Evolutionary conservation across 2,113 vertebrate genomes (phyloP).

Genomic region (Chlamydotis undulata): DNA sequence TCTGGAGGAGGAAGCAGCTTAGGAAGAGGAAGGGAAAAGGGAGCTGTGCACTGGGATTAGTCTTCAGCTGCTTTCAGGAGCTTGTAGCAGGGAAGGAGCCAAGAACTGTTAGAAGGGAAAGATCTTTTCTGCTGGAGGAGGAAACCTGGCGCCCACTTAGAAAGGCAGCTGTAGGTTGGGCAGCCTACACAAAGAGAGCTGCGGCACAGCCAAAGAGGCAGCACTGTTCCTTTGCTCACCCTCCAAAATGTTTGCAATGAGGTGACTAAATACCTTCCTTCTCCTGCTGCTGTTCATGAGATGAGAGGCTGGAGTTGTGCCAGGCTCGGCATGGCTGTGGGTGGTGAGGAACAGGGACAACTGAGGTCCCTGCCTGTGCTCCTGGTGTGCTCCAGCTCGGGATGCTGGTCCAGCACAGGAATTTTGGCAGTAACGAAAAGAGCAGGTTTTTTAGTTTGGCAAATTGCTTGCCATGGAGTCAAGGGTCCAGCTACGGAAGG

Average conservation of each 20-base stretch:
- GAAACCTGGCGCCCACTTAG: not conserved
- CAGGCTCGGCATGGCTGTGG: rapidly evolving
- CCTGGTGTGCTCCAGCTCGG: rapidly evolving
- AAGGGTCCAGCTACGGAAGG: not conserved
- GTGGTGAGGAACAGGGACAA: rapidly evolving
- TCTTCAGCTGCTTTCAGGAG: not conserved
- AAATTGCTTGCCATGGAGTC: not conserved
- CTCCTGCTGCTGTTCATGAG: not conserved
- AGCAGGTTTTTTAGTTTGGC: not conserved
- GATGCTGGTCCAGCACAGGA: not conserved
- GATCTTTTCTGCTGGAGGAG: not conserved
- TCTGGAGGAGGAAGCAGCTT: not conserved
- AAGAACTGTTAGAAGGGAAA: not conserved
- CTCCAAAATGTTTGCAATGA: not conserved
- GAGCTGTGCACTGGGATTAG: not conserved
- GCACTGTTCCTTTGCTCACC: not conserved
- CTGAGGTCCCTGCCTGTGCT: not conserved
- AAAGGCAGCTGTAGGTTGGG: not conserved
- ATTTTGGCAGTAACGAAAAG: not conserved
- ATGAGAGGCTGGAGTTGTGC: not conserved
- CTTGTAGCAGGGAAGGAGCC: not conserved
- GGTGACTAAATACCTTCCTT: not conserved
- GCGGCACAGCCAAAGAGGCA: not conserved
- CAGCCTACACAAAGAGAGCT: not conserved
- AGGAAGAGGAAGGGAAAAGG: not conserved